Conservation (phyloP, 1,140 invertebrate species). For the Drosophila bocki region DNA sequence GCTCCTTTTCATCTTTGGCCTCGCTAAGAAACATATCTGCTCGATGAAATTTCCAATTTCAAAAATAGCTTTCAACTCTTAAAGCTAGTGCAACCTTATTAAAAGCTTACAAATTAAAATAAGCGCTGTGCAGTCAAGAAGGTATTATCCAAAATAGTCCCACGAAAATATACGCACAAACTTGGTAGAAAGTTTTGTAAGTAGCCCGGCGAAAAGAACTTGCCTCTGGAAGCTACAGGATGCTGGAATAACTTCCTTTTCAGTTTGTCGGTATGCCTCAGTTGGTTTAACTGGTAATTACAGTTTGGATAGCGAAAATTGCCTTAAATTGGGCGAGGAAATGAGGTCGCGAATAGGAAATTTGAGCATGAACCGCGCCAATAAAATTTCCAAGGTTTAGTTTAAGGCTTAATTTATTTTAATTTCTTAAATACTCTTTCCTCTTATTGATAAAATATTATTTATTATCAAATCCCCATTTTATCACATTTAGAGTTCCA, state of each 20-base stretch:
- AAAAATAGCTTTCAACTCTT: neutral
- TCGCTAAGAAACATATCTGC: too few relatives aligned
- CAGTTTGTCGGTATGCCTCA: constrained; percentile 25
- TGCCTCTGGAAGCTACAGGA: constrained; percentile 14
- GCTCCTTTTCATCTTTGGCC: too few relatives aligned
- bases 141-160: constrained; percentile 24
- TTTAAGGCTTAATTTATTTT: neutral
- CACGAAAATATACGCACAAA: constrained; percentile 33
- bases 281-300: constrained; percentile 43
- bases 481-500: constrained; percentile 17
- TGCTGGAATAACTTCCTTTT: constrained; percentile 35
- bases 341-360: neutral
- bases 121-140: constrained; percentile 17
- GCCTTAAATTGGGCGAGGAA: constrained; percentile 20
- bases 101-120: constrained; percentile 23
- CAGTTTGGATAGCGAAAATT: constrained; percentile 28
- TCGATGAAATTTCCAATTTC: neutral
- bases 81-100: constrained; percentile 1
- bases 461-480: constrained; percentile 18
- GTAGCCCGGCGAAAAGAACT: constrained; percentile 25
- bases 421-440: too few relatives aligned
- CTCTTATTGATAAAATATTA: neutral
- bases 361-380: neutral
- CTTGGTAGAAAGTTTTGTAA: constrained; percentile 30
- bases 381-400: constrained; percentile 11